A percentile compares a stretch with the other conserved stretches of the same genome.
These are phyloP conservation scores for Rhabditoides inermis DNA, from an alignment of 2,888 invertebrate species.

Conservation along the genomic window DNA sequence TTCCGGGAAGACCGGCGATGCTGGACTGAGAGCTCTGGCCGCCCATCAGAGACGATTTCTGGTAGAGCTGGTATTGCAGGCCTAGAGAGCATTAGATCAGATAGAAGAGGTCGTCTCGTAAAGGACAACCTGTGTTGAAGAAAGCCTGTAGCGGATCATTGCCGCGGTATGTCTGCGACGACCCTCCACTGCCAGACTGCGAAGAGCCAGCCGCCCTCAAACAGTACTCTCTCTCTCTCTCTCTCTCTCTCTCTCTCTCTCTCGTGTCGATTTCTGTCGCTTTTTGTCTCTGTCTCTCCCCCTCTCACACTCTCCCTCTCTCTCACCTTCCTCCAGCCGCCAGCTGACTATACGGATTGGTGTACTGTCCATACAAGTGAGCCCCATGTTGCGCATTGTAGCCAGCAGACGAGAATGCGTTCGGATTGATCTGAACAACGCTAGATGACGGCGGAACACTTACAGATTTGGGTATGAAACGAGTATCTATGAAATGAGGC, in stretches of 20 bases:
- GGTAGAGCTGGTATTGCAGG: slow-evolving; percentile 47
- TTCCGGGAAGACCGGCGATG: slow-evolving; percentile 28
- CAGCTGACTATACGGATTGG: slow-evolving; percentile 20
- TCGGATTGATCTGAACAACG: too few species aligned
- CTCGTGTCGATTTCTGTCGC: too few species aligned
- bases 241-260: background rate
- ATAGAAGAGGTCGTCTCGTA: background rate
- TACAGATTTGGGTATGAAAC: too few species aligned
- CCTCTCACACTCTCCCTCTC: background rate
- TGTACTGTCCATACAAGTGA: slow-evolving; percentile 27
- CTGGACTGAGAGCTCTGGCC: too few species aligned
- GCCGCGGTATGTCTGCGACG: slow-evolving; percentile 14
- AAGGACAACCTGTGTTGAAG: slow-evolving; percentile 38
- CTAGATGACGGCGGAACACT: too few species aligned
- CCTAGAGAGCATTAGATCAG: slow-evolving; percentile 14
- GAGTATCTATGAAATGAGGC: too few species aligned
- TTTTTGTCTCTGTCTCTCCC: too few species aligned
- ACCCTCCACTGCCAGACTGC: slow-evolving; percentile 4
- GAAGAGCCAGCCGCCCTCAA: too few species aligned
- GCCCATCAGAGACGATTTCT: slow-evolving; percentile 24
- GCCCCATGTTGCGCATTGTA: slow-evolving; percentile 1
- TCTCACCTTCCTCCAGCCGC: slow-evolving; percentile 8
- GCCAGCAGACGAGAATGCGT: too few species aligned
- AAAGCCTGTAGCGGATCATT: slow-evolving; percentile 45
- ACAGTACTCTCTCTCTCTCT: too few species aligned